Evolutionary conservation across 2,113 vertebrate genomes (phyloP), one percentile per base, ranked within the genome.

Genomic region (Hylia prasina): DNA sequence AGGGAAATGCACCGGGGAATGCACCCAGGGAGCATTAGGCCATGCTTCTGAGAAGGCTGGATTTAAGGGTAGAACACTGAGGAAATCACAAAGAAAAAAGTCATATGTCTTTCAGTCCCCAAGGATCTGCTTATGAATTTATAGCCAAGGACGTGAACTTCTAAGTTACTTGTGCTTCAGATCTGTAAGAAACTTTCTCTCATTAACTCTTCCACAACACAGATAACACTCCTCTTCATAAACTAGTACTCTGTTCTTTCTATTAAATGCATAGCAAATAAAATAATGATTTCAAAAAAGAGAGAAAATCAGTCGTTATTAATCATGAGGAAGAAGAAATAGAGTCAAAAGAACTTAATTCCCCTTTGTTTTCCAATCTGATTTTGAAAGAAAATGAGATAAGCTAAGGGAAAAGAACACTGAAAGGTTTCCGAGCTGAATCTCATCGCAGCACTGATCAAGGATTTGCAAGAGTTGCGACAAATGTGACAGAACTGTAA

Each of bases 21-120:
- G 73, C 65, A 57, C 83, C 81, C 70, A 65, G 77, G 63, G 93
- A 93, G 58, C 66, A 76, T 42, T 53, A 91, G 71, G 42, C 82
- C 75, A 15, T 72, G 50, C 69, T 87, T 94, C 83, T 72, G 87
- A 91, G 87, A 76, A 91, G 65, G 21, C 51, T 84, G 72, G 51
- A 92, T 80, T 63, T 87, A 76, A 72, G 66, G 15, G 31, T 47
- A 78, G 65, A 87, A 68, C 19, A 71, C 89, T 51, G 33, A 79
- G 84, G 89, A 96, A 96, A 93, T 79, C 81, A 40, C 48, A 89
- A 76, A 87, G 73, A 68, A 78, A 95, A 75, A 95, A 88, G 50
- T 85, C 73, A 33, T 72, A 66, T 65, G 61, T 78, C 82, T 94
- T 91, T 82, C 45, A 69, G 53, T 60, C 83, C 69, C 89, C 35